A percentile compares a stretch with the other conserved stretches of the same genome.
Evolutionary conservation across 30 jellyfish, hydroid and myxozoan species (phyloP).

Genomic region (Aurelia sp.): DNA sequence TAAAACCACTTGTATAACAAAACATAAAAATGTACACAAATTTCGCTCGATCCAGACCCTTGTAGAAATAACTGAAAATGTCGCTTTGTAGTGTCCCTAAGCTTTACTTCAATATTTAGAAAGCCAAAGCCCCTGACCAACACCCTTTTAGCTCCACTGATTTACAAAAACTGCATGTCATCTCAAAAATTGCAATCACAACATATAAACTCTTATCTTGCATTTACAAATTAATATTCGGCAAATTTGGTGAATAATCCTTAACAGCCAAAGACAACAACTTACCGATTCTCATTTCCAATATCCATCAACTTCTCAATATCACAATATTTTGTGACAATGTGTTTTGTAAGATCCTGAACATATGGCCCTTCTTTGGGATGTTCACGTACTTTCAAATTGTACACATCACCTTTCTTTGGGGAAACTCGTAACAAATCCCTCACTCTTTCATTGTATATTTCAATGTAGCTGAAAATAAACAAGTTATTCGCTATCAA

Average conservation of each 20-base stretch:
- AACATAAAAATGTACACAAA: too few species aligned
- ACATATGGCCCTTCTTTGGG: constrained; percentile 89
- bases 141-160: too few species aligned
- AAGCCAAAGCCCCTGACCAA: too few species aligned
- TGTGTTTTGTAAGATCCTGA: constrained; percentile 79
- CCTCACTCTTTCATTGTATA: constrained; percentile 83
- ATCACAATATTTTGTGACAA: constrained; percentile 78
- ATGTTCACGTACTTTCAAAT: constrained; percentile 82
- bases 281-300: constrained; percentile 77
- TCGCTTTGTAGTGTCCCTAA: too few species aligned
- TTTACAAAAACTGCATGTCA: too few species aligned
- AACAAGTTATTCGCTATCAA: not conserved
- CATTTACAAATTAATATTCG: not conserved
- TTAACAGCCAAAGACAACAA: not conserved
- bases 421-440: constrained; percentile 82
- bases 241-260: not conserved
- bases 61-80: too few species aligned
- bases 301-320: constrained; percentile 82
- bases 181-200: too few species aligned
- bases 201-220: too few species aligned
- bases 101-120: too few species aligned
- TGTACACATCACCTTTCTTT: constrained; percentile 86
- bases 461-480: constrained; percentile 65
- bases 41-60: too few species aligned
- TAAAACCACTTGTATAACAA: too few species aligned